A percentile compares a stretch with the other conserved stretches of the same genome.
Evolutionary conservation across 2,797 vertebrate species (phyloP).

Genomic region (Oryzias sinensis): DNA sequence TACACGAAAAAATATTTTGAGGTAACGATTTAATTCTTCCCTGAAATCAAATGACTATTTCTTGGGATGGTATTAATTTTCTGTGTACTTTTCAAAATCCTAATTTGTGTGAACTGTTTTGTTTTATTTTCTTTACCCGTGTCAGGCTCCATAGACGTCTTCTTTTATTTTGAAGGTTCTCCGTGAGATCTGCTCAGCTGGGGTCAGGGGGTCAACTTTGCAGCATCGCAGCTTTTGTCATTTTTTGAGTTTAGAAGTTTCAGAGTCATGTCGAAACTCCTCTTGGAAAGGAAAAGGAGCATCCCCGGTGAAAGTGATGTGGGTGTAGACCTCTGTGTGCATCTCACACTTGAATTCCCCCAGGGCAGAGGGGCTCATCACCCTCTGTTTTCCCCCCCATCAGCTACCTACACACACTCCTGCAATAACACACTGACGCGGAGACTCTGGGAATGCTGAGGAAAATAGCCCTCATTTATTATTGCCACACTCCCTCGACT

Average conservation of each 20-base stretch:
- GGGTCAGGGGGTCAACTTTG: too few relatives aligned
- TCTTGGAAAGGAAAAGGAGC: constrained; percentile 24
- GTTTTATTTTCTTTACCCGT: too few relatives aligned
- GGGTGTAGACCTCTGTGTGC: constrained; percentile 68
- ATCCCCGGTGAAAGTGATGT: constrained; percentile 49
- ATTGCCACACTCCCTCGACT: constrained; percentile 79
- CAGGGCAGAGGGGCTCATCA: constrained; percentile 70
- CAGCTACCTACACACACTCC: constrained; percentile 35
- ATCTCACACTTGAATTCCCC: constrained; percentile 75
- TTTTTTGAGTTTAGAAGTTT: constrained; percentile 21
- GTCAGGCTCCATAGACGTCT: too few relatives aligned
- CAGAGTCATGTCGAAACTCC: constrained; percentile 35
- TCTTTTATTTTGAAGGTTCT: too few relatives aligned
- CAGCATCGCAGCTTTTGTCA: too few relatives aligned
- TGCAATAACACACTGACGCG: constrained; percentile 28
- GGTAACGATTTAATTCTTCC: too few relatives aligned
- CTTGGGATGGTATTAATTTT: too few relatives aligned
- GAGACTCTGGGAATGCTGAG: constrained; percentile 64
- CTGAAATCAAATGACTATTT: too few relatives aligned
- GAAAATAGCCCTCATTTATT: constrained; percentile 86
- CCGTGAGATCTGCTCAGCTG: too few relatives aligned
- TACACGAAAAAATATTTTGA: too few relatives aligned
- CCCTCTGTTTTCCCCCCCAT: constrained; percentile 56
- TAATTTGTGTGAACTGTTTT: too few relatives aligned
- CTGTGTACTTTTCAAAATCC: too few relatives aligned